Evolutionary conservation across 92 coral and sea anemone genomes (phyloP).

Genomic region (Actinostola sp.): DNA sequence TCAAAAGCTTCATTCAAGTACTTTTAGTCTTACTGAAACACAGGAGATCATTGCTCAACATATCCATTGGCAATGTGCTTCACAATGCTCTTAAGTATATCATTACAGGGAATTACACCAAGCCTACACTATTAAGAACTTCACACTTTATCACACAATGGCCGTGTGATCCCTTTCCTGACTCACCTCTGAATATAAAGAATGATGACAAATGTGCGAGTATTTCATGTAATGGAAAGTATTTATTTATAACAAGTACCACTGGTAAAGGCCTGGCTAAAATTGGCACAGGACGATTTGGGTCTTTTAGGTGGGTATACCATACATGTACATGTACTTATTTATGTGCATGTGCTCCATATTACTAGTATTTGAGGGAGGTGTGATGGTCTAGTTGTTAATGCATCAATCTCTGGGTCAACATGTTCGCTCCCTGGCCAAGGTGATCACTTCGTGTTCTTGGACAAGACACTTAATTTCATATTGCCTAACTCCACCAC

Average conservation of each 20-base stretch:
- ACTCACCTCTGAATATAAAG: slow-evolving; percentile 18
- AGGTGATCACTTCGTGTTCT: too few relatives aligned
- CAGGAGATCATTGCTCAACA: slow-evolving; percentile 44
- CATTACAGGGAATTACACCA: slow-evolving; percentile 57
- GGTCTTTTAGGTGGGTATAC: slow-evolving; percentile 75
- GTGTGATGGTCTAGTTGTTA: too few relatives aligned
- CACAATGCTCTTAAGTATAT: slow-evolving; percentile 62
- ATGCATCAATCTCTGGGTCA: too few relatives aligned
- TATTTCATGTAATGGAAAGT: slow-evolving; percentile 82
- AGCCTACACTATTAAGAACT: slow-evolving; percentile 69
- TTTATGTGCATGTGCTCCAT: not conserved
- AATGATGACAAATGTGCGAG: slow-evolving; percentile 56
- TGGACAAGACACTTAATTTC: too few relatives aligned
- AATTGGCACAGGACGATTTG: slow-evolving; percentile 86
- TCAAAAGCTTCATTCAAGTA: slow-evolving; percentile 74
- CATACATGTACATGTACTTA: not conserved
- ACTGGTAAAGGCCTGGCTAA: slow-evolving; percentile 76
- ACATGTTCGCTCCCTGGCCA: too few relatives aligned
- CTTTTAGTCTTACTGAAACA: slow-evolving; percentile 67
- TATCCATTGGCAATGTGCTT: slow-evolving; percentile 60
- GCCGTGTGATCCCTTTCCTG: slow-evolving; percentile 42
- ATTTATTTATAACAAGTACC: slow-evolving; percentile 65
- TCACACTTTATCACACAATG: slow-evolving; percentile 71
- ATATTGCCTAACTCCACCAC: too few relatives aligned
- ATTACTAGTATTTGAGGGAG: too few relatives aligned